Evolutionary conservation across 2,113 vertebrate species (phyloP).

Genomic region (Anarrhichthys ocellatus): DNA sequence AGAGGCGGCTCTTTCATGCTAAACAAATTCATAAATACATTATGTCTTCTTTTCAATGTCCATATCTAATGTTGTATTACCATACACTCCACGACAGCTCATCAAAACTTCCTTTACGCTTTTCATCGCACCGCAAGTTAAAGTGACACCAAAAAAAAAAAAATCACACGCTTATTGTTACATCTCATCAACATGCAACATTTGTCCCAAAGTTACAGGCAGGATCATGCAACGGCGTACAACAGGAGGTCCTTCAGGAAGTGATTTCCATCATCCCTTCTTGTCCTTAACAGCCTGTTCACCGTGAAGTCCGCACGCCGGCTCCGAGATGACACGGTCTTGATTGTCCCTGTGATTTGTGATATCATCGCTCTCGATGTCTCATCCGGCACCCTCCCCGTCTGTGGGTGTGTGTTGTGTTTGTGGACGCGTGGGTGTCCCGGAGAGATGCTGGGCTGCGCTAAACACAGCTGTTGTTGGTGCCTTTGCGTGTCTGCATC

Average conservation of each 20-base stretch:
- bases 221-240: slow-evolving; percentile 23
- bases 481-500: slow-evolving; percentile 19
- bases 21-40: slow-evolving; percentile 11
- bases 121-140: not conserved
- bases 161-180: slow-evolving; percentile 3
- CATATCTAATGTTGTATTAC: slow-evolving; percentile 18
- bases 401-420: not conserved
- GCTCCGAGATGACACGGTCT: slow-evolving; percentile 37
- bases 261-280: slow-evolving; percentile 32
- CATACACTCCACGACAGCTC: not conserved
- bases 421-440: slow-evolving; percentile 1
- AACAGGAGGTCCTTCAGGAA: slow-evolving; percentile 33
- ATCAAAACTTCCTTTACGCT: slow-evolving; percentile 37
- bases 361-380: slow-evolving; percentile 27
- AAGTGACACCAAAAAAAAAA: not conserved
- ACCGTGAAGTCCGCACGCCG: slow-evolving; percentile 24
- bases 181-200: slow-evolving; percentile 12
- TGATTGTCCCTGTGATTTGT: slow-evolving; percentile 59
- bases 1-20: slow-evolving; percentile 26
- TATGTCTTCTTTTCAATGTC: slow-evolving; percentile 10
- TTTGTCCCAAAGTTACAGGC: not conserved
- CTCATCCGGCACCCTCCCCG: slow-evolving; percentile 16
- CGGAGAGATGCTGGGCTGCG: slow-evolving; percentile 1
- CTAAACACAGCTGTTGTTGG: slow-evolving; percentile 30
- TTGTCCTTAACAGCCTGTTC: slow-evolving; percentile 35